A percentile compares a stretch with the other conserved stretches of the same genome.
phyloP scores from a whole-genome alignment of 37 sponge, comb jelly and placozoan genomes.

The Axinella damicornis region DNA sequence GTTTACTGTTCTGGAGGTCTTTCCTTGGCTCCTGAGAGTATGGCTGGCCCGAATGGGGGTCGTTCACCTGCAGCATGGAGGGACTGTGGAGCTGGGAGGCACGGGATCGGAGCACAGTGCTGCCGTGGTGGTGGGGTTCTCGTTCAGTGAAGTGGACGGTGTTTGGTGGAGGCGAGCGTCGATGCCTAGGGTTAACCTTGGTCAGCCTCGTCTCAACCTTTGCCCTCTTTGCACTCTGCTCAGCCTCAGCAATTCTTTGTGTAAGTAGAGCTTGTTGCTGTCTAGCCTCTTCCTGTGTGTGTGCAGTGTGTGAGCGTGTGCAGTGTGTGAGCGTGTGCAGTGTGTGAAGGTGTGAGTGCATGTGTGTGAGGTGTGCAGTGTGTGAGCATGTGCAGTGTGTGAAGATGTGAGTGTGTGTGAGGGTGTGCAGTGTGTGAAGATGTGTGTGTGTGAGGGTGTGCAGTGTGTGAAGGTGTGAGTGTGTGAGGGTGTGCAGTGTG shows the following conservation, averaged over 20 bases:
- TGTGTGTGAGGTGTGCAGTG: too few relatives aligned
- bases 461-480: background rate
- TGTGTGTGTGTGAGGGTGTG: background rate
- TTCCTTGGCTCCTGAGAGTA: too few relatives aligned
- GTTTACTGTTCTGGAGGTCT: too few relatives aligned
- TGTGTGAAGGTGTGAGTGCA: background rate
- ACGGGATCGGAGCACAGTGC: too few relatives aligned
- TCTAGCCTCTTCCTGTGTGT: slow-evolving; percentile 7
- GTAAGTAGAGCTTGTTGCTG: slow-evolving; percentile 19
- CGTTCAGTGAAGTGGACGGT: background rate
- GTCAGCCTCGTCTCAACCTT: background rate
- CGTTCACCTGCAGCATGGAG: too few relatives aligned
- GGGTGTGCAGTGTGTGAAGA: background rate
- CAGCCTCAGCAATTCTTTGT: slow-evolving; percentile 24
- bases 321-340: background rate
- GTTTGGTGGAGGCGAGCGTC: too few relatives aligned
- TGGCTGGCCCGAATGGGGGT: too few relatives aligned
- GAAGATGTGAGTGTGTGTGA: background rate
- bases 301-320: background rate
- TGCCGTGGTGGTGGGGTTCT: too few relatives aligned
- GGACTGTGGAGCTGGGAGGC: too few relatives aligned
- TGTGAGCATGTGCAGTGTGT: too few relatives aligned
- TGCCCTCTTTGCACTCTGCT: slow-evolving; percentile 2
- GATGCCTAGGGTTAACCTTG: too few relatives aligned
- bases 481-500: background rate